Evolutionary conservation across 2,888 invertebrate genomes (phyloP), one percentile per base, ranked within the genome.

Genomic region (Scotopteryx bipunctaria): DNA sequence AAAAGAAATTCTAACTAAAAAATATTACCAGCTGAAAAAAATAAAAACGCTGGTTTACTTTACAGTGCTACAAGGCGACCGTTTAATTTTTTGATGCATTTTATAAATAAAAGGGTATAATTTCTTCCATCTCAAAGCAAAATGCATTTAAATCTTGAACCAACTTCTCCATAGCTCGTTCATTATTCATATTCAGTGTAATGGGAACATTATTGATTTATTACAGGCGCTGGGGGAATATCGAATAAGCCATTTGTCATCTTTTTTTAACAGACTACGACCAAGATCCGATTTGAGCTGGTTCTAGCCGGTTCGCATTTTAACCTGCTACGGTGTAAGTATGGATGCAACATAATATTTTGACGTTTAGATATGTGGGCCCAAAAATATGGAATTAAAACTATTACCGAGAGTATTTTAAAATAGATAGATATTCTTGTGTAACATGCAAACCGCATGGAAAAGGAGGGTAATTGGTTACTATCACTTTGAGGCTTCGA

Each of bases 131-230:
- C 37, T n/a, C 32, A 19, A 31, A 49, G 46, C 27, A 38, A 53
- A 53, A 42, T 53, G 52, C 48, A 54, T 48, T 54, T 44, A 47
- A 54, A 54, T 36, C 40, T 15, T 40, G 31, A 38, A 38, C 16
- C 43, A 59, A 64, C 61, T 61, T 63, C 63, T 66, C 64, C 61
- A 65, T 61, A 57, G 63, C 63, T 61, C 64, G 63, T 69, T 72
- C 67, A 64, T 61, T 68, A 67, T 69, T 64, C 68, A 64, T 66
- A 63, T 66, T 67, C 62, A 59, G 63, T 57, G 64, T 74, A 76
- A 76, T 75, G 68, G 71, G 63, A 63, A 55, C 64, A 63, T 71
- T 71, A 73, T 71, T 71, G 77, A 77, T 77, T 76, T 76, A 76
- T 72, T 67, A 67, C 66, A 63, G 60, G 36, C 51, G 33, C 67